Base-by-base conservation (phyloP, 2,888 invertebrate genomes). In the Fabriciana adippe region DNA sequence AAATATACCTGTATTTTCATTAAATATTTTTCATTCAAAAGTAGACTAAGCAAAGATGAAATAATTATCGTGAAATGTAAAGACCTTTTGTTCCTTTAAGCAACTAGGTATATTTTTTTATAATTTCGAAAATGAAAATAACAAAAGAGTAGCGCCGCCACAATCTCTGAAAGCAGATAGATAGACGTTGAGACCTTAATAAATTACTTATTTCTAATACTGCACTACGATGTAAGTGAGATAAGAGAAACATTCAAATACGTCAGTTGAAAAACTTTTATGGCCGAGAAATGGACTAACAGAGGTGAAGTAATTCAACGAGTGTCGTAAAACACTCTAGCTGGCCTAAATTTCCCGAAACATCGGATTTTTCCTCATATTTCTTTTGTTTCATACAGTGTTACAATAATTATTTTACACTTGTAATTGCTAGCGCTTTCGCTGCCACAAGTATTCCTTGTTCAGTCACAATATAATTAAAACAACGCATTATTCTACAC, bases 301-400 rank as follows among this genome's bases (percentile, higher is more conserved):
- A 71, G 69, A 71, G 69, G 64, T 71, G 55, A 55, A 71, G 74
- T 74, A 73, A 73, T 74, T 73, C 71, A 72, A 74, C 71, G 72
- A 74, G 73, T 69, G 73, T 68, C 73, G 75, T 73, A 73, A 73
- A 72, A 64, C 70, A 72, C 75, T 71, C 70, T 67, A 60, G 73
- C 65, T 70, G 74, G 68, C 71, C 74, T 73, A 66, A 72, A 74
- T 74, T 67, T 72, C 61, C 65, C 67, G 66, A 68, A 69, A 72
- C 69, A 70, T 67, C 57, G 67, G 69, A 45, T 66, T 72, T 70
- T 66, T 50, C 55, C 69, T 68, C 55, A 67, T 56, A 48, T 68
- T 70, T 71, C 73, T 72, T 72, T 74, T 72, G 69, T 71, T 73
- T 70, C 54, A 50, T 55, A 66, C 53, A 57, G 41, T 68, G 62